Conservation (phyloP, 2,888 invertebrate species). For the Latrodectus hesperus region DNA sequence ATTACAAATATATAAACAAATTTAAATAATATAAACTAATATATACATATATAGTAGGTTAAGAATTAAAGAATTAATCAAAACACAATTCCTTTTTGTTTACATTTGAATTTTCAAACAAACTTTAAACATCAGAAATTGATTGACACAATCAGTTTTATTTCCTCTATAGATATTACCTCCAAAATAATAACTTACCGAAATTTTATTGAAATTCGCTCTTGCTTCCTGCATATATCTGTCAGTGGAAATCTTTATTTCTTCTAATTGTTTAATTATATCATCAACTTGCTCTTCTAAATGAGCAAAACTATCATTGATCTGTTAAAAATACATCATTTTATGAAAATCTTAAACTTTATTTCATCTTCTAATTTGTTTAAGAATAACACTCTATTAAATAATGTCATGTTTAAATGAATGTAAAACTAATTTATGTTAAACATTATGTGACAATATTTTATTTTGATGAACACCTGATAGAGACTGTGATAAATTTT, state of each 20-base stretch:
- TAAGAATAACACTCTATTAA: too few species aligned
- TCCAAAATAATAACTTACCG: constrained; percentile 26
- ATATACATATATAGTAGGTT: neutral
- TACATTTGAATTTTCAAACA: neutral
- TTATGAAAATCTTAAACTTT: neutral
- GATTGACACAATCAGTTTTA: neutral
- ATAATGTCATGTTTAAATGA: too few species aligned
- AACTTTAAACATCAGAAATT: neutral
- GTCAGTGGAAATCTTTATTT: neutral
- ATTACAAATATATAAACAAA: neutral
- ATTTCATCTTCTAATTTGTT: too few species aligned
- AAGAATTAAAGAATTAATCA: too few species aligned
- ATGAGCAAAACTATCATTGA: constrained; percentile 47
- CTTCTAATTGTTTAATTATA: constrained; percentile 19
- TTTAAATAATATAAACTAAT: neutral
- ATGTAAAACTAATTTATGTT: too few species aligned
- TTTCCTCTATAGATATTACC: neutral
- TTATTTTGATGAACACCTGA: too few species aligned
- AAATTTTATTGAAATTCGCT: constrained; percentile 32
- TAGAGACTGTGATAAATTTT: too few species aligned
- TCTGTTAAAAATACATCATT: constrained; percentile 11
- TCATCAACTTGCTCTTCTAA: constrained; percentile 36
- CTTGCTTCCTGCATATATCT: constrained; percentile 31
- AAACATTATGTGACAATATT: too few species aligned
- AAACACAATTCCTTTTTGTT: neutral